Evolutionary conservation across 1,140 invertebrate species (phyloP).

Genomic region (Pygmarrhopalites habei): DNA sequence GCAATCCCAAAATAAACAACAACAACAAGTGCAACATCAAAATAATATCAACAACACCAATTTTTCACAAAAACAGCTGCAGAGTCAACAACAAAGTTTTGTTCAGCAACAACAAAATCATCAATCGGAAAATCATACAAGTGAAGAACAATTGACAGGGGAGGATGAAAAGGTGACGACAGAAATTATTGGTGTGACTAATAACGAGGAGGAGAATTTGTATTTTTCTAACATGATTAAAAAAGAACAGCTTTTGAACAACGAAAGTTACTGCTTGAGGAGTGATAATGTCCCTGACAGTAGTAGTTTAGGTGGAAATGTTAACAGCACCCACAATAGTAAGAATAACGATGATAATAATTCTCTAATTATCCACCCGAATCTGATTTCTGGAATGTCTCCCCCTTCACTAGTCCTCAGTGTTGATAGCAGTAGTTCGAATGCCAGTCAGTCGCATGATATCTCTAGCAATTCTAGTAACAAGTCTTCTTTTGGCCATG

Average conservation of each 20-base stretch:
- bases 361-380: constrained; percentile 4
- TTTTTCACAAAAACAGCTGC: not conserved
- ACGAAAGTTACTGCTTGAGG: not conserved
- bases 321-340: too few relatives aligned
- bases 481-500: not conserved
- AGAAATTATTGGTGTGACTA: not conserved
- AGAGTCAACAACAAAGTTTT: not conserved
- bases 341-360: not conserved
- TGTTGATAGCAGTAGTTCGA: not conserved
- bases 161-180: constrained; percentile 9
- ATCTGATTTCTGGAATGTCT: constrained; percentile 1
- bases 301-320: not conserved
- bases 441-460: not conserved
- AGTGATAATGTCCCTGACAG: not conserved
- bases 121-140: not conserved
- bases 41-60: not conserved
- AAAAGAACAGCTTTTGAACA: constrained; percentile 9
- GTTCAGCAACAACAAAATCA: not conserved
- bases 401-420: not conserved
- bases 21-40: not conserved
- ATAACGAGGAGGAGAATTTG: not conserved
- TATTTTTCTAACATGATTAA: constrained; percentile 16
- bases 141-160: not conserved
- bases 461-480: constrained; percentile 4
- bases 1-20: not conserved